Evolutionary conservation across 2,797 vertebrate genomes (phyloP), one percentile per base, ranked within the genome.

Genomic region (Pelochelys cantorii): DNA sequence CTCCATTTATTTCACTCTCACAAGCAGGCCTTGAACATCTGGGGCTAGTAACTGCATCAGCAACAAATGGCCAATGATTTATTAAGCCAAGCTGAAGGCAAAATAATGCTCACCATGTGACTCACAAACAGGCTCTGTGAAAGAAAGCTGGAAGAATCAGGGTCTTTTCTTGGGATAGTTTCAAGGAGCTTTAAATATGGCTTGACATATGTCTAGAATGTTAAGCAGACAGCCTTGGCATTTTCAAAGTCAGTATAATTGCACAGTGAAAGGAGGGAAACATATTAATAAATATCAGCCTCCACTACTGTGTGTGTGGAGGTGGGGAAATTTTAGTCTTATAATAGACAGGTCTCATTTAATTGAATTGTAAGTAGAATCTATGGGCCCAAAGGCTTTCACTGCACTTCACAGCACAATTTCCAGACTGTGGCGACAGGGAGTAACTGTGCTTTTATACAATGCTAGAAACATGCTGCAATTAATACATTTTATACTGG

Each of bases 1-100:
- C 23, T 92, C 93, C 81, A 92, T 96, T 96, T 95, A 90, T 93
- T 96, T 94, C 86, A 71, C 48, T 91, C 85, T 88, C 75, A 27
- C 71, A 90, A 90, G 81, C 86, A 90, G 59, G n/a, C 42, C 54
- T 93, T 95, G 54, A 86, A 97, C 89, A 90, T 59, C 68, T 88
- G 84, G 92, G 34, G 56, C 5, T 83, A 94, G 56, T 60, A 88
- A 85, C 71, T 81, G 93, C 88, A 93, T 84, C 93, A 95, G 71
- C 55, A 90, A 2, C 0, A 95, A 96, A 90, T 75, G 80, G 93
- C 92, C 92, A 94, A 65, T 95, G 95, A 96, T 96, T 96, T 97
- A 96, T 95, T 89, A 96, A 90, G 90, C 85, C 74, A 94, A 86
- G 79, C 65, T 95, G 59, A 57, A 92, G 85, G 62, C 79, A 53